Evolutionary conservation across 2,888 invertebrate species (phyloP).

Genomic region (Acanthosepion esculentum): DNA sequence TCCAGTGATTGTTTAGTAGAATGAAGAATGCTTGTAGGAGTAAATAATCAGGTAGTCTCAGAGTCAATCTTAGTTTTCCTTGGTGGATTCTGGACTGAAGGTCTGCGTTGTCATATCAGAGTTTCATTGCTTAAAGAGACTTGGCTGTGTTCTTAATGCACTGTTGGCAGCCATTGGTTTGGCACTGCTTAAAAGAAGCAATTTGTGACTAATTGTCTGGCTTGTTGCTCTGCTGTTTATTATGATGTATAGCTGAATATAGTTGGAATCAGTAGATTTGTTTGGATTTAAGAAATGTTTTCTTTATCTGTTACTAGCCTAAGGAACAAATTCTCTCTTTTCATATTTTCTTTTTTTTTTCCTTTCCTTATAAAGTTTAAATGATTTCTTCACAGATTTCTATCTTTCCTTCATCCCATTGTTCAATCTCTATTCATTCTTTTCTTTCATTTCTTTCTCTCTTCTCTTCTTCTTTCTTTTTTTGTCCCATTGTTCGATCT

Average conservation of each 20-base stretch:
- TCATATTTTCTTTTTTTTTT: not conserved
- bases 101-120: not conserved
- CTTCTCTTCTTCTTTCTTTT: too few relatives aligned
- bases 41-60: not conserved
- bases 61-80: not conserved
- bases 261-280: not conserved
- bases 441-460: too few relatives aligned
- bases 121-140: not conserved
- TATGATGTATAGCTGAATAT: not conserved
- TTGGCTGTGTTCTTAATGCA: not conserved
- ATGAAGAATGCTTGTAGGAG: not conserved
- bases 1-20: not conserved
- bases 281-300: not conserved
- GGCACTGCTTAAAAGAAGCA: not conserved
- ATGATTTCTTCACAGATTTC: not conserved
- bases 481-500: not conserved
- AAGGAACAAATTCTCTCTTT: not conserved
- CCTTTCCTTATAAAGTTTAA: too few relatives aligned
- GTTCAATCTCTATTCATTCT: not conserved
- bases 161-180: not conserved
- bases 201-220: not conserved
- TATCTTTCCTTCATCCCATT: not conserved
- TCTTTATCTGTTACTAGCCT: not conserved
- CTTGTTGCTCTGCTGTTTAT: not conserved
- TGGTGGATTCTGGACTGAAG: not conserved